Conservation (phyloP, 2,888 invertebrate species). For the Campoplex nolae region DNA sequence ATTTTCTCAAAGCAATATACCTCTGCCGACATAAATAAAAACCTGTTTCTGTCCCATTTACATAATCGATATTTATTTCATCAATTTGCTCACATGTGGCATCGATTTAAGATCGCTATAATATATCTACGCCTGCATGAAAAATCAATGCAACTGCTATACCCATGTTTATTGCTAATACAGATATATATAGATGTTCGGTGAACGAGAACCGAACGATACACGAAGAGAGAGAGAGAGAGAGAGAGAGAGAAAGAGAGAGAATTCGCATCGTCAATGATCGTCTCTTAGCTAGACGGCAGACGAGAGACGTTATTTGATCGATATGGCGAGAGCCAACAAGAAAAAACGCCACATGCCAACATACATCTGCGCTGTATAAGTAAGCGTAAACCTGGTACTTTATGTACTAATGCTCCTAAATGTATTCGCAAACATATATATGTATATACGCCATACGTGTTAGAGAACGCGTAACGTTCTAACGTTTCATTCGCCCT, state of each 20-base stretch:
- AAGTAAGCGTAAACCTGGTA: constrained; percentile 60
- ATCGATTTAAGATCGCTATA: constrained; percentile 23
- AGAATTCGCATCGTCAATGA: constrained; percentile 67
- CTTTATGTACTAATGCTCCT: constrained; percentile 67
- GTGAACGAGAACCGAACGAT: constrained; percentile 32
- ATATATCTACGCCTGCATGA: constrained; percentile 32
- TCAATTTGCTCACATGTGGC: constrained; percentile 37
- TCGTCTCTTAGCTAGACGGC: constrained; percentile 51
- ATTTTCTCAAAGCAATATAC: constrained; percentile 1
- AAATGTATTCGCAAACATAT: constrained; percentile 26
- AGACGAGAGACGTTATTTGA: constrained; percentile 64
- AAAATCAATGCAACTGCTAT: constrained; percentile 28
- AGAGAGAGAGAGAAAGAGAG: constrained; percentile 18
- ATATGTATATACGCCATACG: constrained; percentile 24
- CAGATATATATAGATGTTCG: neutral
- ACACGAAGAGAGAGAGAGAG: constrained; percentile 6
- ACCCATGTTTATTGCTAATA: neutral
- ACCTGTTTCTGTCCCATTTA: constrained; percentile 20
- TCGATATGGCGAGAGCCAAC: constrained; percentile 63
- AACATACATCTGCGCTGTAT: constrained; percentile 49
- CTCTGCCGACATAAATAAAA: constrained; percentile 15
- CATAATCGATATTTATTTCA: constrained; percentile 39
- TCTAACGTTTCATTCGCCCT: constrained; percentile 70
- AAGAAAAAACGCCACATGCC: constrained; percentile 56
- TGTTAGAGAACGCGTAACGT: constrained; percentile 60